These are phyloP conservation scores for Eulacestoma nigropectus DNA, from an alignment of 2,113 vertebrate species.

Conservation along the genomic window DNA sequence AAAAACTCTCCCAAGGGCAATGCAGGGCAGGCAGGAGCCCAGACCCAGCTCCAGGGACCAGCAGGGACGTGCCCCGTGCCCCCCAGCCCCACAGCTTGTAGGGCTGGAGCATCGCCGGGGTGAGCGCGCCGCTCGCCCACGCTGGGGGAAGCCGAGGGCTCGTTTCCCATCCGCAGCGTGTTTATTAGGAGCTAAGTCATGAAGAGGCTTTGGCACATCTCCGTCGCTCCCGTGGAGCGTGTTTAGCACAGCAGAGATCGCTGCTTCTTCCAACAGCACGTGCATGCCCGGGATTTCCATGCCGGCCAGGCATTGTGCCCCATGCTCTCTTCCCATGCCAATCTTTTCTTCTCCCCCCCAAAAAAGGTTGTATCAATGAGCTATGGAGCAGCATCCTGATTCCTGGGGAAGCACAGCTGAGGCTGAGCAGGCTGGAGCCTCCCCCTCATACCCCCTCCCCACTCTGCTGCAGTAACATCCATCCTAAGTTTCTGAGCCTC, in stretches of 20 bases:
- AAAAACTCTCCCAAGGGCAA: neutral
- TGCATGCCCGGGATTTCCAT: neutral
- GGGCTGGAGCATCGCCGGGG: accelerated
- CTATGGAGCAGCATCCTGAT: neutral
- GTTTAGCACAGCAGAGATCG: neutral
- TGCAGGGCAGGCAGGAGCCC: neutral
- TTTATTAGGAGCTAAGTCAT: conserved; percentile 47
- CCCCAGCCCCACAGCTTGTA: neutral
- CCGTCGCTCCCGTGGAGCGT: neutral
- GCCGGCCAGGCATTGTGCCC: neutral
- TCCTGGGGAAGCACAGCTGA: neutral
- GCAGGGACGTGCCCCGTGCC: accelerated
- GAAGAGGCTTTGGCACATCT: conserved; percentile 35
- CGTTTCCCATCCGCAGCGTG: neutral
- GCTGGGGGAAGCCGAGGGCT: neutral
- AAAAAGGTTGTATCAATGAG: neutral
- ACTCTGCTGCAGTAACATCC: conserved; percentile 27
- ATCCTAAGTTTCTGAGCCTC: conserved; percentile 43
- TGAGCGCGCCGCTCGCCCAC: neutral
- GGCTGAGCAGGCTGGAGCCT: neutral
- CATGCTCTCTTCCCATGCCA: neutral
- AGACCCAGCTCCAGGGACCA: neutral
- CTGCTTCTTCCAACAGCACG: neutral
- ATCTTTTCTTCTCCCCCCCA: neutral
- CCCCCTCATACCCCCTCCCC: neutral